These are phyloP conservation scores for Erinaceus europaeus DNA, from an alignment of 2,113 vertebrate genomes.

Conservation along the genomic window DNA sequence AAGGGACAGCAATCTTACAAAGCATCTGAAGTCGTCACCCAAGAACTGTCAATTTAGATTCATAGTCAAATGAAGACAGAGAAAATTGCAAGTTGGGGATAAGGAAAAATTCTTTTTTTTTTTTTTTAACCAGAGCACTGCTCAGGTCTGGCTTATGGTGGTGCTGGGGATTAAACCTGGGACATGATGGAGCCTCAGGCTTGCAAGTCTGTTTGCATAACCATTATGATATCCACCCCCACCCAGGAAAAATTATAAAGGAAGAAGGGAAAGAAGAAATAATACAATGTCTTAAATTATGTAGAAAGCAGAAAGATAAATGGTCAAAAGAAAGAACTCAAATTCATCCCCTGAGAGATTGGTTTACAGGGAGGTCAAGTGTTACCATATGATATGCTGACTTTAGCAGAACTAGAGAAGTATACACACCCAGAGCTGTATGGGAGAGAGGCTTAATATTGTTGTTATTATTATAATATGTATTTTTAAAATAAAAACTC, in stretches of 20 bases:
- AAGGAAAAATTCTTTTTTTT: no score
- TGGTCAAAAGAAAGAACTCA: background rate
- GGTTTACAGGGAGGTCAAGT: slow-evolving; percentile 40
- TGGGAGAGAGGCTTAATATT: background rate
- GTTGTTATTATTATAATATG: background rate
- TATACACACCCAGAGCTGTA: background rate
- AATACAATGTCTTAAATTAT: background rate
- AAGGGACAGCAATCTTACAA: background rate
- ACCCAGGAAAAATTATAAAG: background rate
- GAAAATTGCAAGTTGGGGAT: background rate
- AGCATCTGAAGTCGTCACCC: background rate
- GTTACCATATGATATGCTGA: slow-evolving; percentile 47
- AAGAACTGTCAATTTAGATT: background rate
- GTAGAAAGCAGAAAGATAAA: slow-evolving; percentile 3
- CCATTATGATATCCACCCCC: no score
- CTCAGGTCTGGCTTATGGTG: no score
- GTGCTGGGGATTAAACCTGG: no score
- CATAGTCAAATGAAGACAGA: background rate
- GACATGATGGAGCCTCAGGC: no score
- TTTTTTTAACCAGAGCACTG: no score
- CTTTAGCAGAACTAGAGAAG: slow-evolving; percentile 14
- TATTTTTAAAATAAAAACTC: slow-evolving; percentile 39
- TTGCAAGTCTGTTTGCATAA: no score
- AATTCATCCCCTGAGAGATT: slow-evolving; percentile 10
- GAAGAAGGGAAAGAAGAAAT: background rate